Conservation (phyloP, 2,113 vertebrate genomes). For the Ammospiza nelsoni region DNA sequence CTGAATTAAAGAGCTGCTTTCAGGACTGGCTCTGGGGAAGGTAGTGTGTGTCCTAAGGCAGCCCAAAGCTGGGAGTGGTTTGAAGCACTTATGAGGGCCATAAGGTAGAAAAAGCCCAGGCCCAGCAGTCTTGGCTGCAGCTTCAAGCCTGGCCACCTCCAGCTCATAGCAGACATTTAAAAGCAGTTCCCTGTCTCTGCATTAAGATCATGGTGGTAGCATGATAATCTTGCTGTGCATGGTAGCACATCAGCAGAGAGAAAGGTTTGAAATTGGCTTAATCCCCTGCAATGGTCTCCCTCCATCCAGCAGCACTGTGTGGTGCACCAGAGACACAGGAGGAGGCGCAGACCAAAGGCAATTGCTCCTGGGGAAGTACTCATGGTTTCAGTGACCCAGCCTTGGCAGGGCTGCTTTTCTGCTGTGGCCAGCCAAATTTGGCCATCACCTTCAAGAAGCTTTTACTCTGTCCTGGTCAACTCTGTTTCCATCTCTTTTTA, state of each 20-base stretch:
- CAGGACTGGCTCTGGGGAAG: not conserved
- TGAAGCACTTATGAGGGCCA: not conserved
- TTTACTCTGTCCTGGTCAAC: not conserved
- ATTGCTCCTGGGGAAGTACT: accelerated
- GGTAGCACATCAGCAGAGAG: accelerated
- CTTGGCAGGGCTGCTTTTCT: not conserved
- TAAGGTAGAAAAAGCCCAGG: not conserved
- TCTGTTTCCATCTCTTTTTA: not conserved
- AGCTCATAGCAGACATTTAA: not conserved
- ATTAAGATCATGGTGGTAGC: not conserved
- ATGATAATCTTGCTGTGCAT: not conserved
- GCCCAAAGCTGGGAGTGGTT: not conserved
- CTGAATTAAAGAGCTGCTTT: not conserved
- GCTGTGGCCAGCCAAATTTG: not conserved
- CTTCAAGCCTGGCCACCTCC: not conserved
- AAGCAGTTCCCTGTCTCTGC: not conserved
- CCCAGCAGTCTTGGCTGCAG: not conserved
- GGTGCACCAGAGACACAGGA: not conserved
- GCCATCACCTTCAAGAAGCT: not conserved
- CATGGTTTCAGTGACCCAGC: not conserved
- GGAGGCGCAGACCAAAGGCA: not conserved
- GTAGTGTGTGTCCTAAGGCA: not conserved
- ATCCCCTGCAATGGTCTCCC: not conserved
- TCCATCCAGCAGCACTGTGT: accelerated
- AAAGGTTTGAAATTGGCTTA: not conserved